Evolutionary conservation across 2,797 vertebrate species (phyloP), one percentile per base, ranked within the genome.

Genomic region (Anabas testudineus): DNA sequence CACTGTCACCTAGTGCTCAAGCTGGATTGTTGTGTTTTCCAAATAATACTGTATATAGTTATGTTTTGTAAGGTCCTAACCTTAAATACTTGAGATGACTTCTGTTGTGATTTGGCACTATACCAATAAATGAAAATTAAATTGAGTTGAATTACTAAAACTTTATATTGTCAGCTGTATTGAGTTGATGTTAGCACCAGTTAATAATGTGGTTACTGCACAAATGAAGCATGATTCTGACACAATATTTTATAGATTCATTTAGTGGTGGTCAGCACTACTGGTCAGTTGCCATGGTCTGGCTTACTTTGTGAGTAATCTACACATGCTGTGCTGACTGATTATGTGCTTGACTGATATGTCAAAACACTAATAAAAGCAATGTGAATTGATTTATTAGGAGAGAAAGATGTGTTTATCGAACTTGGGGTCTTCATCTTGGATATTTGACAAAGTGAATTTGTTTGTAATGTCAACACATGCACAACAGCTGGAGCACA

Each of bases 331-430:
- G 72, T 78, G 73, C 21, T 90, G 87, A 90, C 72, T 73, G 80
- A 90, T 91, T 63, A 85, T 74, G 74, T 87, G 82, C 78, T 79
- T 81, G 84, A 79, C 82, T 74, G 45, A 62, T 55, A 80, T 7
- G 83, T 87, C 81, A 90, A 91, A 89, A 90, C 87, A 89, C 58
- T 74, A 84, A 90, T 86, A 89, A 86, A 86, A 84, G 69, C 74
- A 78, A 52, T 78, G 78, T 74, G 53, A 68, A 84, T 58, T 87
- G 79, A 86, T 82, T 85, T 82, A 89, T 83, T 81, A 83, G 80
- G 84, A 83, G 84, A 69, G 71, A 58, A 32, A 2, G 52, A 76
- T 74, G 76, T 91, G 89, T 91, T 91, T 91, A 83, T 89, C 68
- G 67, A 84, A 83, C 63, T 63, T 0, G 34, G 68, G 74, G 65